Evolutionary conservation across 2,113 vertebrate species (phyloP).

Genomic region (Morone chrysops): DNA sequence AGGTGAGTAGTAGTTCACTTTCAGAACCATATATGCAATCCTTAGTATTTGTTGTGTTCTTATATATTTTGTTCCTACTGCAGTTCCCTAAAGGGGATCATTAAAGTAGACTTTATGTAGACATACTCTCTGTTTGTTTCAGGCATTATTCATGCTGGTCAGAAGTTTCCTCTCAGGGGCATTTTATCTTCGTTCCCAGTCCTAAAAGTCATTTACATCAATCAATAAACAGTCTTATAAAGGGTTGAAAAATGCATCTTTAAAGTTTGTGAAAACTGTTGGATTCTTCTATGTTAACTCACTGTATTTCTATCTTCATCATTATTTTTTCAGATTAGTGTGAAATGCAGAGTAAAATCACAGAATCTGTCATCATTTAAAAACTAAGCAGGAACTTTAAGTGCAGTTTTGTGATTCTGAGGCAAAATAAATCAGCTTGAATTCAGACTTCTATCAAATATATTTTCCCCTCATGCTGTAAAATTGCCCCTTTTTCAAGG

Average conservation of each 20-base stretch:
- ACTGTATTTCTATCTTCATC: neutral
- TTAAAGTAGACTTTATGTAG: conserved; percentile 22
- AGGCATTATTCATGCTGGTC: conserved; percentile 13
- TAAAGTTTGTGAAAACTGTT: neutral
- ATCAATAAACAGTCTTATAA: conserved; percentile 23
- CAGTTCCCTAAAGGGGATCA: neutral
- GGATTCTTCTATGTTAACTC: neutral
- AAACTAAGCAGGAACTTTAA: neutral
- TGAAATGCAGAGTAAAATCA: neutral
- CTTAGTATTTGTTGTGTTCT: conserved; percentile 3
- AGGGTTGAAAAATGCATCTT: neutral
- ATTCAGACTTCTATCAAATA: neutral
- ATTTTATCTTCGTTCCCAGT: conserved; percentile 10
- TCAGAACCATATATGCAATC: neutral
- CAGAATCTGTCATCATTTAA: neutral
- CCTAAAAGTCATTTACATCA: conserved; percentile 15
- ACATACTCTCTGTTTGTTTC: conserved; percentile 15
- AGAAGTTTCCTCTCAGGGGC: conserved; percentile 16
- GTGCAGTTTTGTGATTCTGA: neutral
- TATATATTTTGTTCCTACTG: neutral
- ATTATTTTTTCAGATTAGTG: neutral
- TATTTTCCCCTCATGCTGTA: neutral
- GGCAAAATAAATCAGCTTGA: no score
- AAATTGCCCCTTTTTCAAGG: neutral
- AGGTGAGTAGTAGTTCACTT: neutral